Evolutionary conservation across 2,888 invertebrate species (phyloP).

Genomic region (Torymus tubicola): DNA sequence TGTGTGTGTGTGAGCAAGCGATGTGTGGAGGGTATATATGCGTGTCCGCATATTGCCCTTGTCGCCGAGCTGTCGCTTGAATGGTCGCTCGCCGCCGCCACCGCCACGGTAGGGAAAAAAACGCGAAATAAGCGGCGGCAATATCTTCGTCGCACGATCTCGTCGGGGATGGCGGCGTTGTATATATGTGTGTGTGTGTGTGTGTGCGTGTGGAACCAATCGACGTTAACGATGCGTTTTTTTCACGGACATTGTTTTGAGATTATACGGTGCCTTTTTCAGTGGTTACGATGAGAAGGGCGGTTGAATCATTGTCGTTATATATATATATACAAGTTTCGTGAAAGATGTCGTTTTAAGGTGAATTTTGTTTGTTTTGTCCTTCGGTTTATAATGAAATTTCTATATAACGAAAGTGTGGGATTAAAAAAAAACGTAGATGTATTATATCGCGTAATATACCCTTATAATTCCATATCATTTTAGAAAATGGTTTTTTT

Average conservation of each 20-base stretch:
- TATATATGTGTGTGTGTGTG: not conserved
- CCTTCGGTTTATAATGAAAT: too few relatives aligned
- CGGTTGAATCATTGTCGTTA: constrained; percentile 41
- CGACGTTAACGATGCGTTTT: constrained; percentile 54
- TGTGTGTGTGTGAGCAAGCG: not conserved
- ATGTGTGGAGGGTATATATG: not conserved
- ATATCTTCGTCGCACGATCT: constrained; percentile 56
- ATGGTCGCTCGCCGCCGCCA: not conserved
- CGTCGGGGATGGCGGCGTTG: constrained; percentile 29
- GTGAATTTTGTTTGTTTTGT: constrained; percentile 17
- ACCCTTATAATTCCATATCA: too few relatives aligned
- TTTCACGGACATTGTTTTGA: constrained; percentile 52
- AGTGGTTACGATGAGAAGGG: not conserved
- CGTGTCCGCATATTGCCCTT: constrained; percentile 17
- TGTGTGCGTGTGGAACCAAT: constrained; percentile 46
- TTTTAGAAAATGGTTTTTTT: too few relatives aligned
- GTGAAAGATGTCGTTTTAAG: constrained; percentile 17
- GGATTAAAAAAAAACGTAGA: too few relatives aligned
- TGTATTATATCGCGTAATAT: too few relatives aligned
- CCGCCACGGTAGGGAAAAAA: not conserved
- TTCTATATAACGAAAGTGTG: too few relatives aligned
- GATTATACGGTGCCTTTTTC: constrained; percentile 38
- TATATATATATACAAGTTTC: constrained; percentile 31
- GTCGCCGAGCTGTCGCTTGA: constrained; percentile 1
- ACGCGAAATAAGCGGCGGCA: constrained; percentile 45